Percentiles rank a stretch among this genome's conserved stretches.
Evolutionary conservation across 2,888 invertebrate genomes (phyloP).

Genomic region (Tenodera sinensis): DNA sequence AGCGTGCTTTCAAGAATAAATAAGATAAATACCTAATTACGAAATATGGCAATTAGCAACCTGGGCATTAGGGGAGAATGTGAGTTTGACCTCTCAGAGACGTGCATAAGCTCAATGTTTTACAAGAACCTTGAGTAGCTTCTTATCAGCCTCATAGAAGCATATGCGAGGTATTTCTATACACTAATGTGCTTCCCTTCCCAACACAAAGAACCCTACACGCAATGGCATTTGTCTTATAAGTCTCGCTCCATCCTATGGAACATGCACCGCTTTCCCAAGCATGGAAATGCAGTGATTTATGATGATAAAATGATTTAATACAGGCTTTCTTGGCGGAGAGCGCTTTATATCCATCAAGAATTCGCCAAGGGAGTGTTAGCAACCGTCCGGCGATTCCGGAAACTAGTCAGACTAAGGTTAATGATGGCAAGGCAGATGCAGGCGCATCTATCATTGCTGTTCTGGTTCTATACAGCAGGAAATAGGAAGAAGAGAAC

Average conservation of each 20-base stretch:
- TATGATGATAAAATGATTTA: not conserved
- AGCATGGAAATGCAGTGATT: not conserved
- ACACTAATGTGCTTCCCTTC: too few species aligned
- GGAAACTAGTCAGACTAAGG: not conserved
- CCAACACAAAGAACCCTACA: not conserved
- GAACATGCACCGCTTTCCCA: not conserved
- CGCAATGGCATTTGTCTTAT: not conserved
- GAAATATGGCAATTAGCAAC: too few species aligned
- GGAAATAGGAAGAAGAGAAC: not conserved
- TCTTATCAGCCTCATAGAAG: too few species aligned
- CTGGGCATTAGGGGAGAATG: too few species aligned
- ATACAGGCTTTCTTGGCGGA: not conserved
- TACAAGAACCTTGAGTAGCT: too few species aligned
- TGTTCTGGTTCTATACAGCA: not conserved
- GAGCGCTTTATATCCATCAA: not conserved
- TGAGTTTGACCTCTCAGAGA: too few species aligned
- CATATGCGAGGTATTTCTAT: too few species aligned
- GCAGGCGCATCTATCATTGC: not conserved
- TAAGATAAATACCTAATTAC: too few species aligned
- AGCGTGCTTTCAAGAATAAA: too few species aligned
- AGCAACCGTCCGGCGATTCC: not conserved
- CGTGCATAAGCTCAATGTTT: too few species aligned
- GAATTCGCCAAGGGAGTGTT: not conserved
- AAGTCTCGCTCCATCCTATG: not conserved
- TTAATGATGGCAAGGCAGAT: not conserved